Base-by-base conservation (phyloP, 2,888 invertebrate species). In the Venustoraphidia nigricollis region DNA sequence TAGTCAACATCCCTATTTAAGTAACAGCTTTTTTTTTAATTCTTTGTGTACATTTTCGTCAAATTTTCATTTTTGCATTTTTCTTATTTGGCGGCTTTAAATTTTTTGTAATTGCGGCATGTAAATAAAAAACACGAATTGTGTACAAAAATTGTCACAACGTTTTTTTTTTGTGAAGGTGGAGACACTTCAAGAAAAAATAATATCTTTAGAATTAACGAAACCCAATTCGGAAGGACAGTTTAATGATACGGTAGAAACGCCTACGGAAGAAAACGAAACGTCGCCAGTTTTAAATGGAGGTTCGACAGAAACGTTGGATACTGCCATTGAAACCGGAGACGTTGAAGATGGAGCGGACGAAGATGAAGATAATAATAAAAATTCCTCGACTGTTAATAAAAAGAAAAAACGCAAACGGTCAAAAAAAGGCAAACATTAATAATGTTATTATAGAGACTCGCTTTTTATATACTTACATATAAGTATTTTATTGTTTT, bases 121-220 rank as follows among this genome's bases (percentile, higher is more conserved):
- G 27, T 27, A 6, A 5, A 27, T 27, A 27, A 27, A 6, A 27
- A 27, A 27, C 3, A 3, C 3, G 3, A 27, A 27, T 27, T 27
- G 27, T 27, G 27, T 27, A 6, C 27, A 27, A 27, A 27, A 27
- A 27, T 27, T 6, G 27, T 27, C 27, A 27, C 27, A 6, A 27
- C 27, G 6, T 27, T 43, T 37, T 47, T 40, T 51, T 44, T 50
- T 49, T 43, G 45, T 55, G 47, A 66, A 86, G 90, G 89, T 90
- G 66, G 90, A 91, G 76, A 90, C 90, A 52, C 82, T 89, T 53
- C 84, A 86, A 69, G 89, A 90, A 70, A 90, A 89, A 71, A 90
- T 91, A 58, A 87, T 91, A 68, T 89, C 90, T 50, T 69, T 91
- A 67, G 90, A 91, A 69, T 69, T 91, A 63, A 83, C 83, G 52